These are phyloP conservation scores for Macaria liturata DNA, from an alignment of 2,888 invertebrate species.

Conservation along the genomic window DNA sequence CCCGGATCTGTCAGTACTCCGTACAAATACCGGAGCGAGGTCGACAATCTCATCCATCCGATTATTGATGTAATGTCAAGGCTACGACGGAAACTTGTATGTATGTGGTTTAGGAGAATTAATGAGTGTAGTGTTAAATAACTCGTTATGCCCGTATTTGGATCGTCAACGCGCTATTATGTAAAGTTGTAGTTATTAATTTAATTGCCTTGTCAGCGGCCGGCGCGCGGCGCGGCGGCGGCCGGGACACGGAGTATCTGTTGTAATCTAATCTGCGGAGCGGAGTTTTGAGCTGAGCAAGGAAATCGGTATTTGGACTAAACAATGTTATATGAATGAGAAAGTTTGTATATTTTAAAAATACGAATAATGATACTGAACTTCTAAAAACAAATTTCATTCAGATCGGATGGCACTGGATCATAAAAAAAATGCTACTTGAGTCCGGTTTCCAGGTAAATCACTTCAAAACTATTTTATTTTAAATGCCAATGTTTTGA, in stretches of 20 bases:
- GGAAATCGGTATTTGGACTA: too few species aligned
- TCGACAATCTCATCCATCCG: slow-evolving; percentile 32
- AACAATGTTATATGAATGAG: too few species aligned
- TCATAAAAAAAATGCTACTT: too few species aligned
- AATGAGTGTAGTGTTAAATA: slow-evolving; percentile 10
- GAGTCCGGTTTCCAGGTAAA: too few species aligned
- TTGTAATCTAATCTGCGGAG: too few species aligned
- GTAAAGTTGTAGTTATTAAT: neutral
- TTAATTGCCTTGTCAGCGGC: neutral
- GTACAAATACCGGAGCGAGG: slow-evolving; percentile 53
- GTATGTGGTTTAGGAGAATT: slow-evolving; percentile 25
- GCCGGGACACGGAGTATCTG: too few species aligned
- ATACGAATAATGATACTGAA: too few species aligned
- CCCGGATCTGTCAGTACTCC: slow-evolving; percentile 43
- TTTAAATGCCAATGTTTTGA: slow-evolving; percentile 14
- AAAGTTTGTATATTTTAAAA: too few species aligned
- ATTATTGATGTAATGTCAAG: slow-evolving; percentile 43
- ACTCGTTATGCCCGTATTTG: slow-evolving; percentile 7
- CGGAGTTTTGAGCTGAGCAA: too few species aligned
- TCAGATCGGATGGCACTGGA: too few species aligned
- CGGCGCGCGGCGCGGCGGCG: too few species aligned
- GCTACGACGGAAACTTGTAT: slow-evolving; percentile 28
- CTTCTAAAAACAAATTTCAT: too few species aligned
- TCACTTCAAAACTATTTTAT: neutral
- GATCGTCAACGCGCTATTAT: slow-evolving; percentile 7